Conservation (phyloP, 1,140 invertebrate genomes). For the Arion vulgaris region DNA sequence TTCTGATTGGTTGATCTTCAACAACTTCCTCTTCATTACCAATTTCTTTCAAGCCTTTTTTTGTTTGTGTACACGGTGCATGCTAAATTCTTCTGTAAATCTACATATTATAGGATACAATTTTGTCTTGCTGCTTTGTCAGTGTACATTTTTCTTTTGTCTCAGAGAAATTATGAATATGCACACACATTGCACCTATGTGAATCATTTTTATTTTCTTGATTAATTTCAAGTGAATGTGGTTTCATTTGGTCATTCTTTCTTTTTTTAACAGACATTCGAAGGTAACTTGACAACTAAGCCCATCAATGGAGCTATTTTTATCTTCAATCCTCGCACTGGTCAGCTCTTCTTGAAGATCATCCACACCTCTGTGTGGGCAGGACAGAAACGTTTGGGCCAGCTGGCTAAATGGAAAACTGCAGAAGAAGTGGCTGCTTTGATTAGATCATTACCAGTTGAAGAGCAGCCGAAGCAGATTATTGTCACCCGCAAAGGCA, state of each 20-base stretch:
- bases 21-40: no score
- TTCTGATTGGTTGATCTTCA: no score
- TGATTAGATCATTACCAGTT: conserved; percentile 98
- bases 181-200: no score
- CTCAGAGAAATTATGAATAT: no score
- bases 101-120: no score
- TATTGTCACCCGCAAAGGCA: conserved; percentile 95
- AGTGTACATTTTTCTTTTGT: no score
- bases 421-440: conserved; percentile 98
- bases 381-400: conserved; percentile 84
- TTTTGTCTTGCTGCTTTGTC: no score
- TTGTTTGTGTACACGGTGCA: no score
- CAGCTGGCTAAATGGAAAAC: conserved; percentile 99
- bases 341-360: conserved; percentile 99
- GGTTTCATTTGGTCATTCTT: background rate
- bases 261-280: conserved; percentile 84
- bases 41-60: no score
- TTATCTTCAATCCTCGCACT: conserved; percentile 99
- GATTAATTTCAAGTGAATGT: background rate
- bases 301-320: conserved; percentile 99
- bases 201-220: no score
- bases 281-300: conserved; percentile 99
- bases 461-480: conserved; percentile 99
- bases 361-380: conserved; percentile 99
- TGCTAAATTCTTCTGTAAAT: no score